These are phyloP conservation scores for Mactra quadrangularis DNA, from an alignment of 1,140 invertebrate species.

Conservation along the genomic window DNA sequence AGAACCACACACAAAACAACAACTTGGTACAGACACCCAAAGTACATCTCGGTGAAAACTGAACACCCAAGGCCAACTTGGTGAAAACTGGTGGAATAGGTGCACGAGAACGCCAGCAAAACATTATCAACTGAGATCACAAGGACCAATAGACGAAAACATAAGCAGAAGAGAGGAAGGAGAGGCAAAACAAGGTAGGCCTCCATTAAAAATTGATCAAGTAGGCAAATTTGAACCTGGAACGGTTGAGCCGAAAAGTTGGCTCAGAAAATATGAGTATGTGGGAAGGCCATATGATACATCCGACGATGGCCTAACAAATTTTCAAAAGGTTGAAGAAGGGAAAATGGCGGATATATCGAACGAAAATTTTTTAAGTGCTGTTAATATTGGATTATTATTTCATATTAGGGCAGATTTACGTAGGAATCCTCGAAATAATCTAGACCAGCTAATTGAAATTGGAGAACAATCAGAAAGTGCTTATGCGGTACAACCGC, in stretches of 20 bases:
- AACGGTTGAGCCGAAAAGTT: not conserved
- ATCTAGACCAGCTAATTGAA: not conserved
- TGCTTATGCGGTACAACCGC: not conserved
- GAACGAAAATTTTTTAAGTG: not conserved
- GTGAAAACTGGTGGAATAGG: no score
- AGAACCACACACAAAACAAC: no score
- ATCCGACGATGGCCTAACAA: not conserved
- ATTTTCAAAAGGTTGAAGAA: not conserved
- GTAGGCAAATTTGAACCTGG: not conserved
- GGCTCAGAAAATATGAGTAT: not conserved
- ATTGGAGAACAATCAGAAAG: constrained; percentile 22
- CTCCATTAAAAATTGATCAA: not conserved
- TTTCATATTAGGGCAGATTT: constrained; percentile 33
- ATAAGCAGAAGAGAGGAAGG: not conserved
- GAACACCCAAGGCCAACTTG: no score
- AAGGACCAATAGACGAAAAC: no score
- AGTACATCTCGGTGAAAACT: no score
- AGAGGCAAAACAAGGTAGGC: not conserved
- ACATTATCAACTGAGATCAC: no score
- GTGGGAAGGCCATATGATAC: not conserved
- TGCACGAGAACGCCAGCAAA: no score
- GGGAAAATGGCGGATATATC: not conserved
- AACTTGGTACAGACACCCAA: no score
- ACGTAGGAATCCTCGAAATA: not conserved
- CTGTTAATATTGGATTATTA: not conserved